Percentiles rank a stretch among this genome's conserved stretches.
Conservation (phyloP, 2,113 vertebrate genomes). For the Scortum barcoo region DNA sequence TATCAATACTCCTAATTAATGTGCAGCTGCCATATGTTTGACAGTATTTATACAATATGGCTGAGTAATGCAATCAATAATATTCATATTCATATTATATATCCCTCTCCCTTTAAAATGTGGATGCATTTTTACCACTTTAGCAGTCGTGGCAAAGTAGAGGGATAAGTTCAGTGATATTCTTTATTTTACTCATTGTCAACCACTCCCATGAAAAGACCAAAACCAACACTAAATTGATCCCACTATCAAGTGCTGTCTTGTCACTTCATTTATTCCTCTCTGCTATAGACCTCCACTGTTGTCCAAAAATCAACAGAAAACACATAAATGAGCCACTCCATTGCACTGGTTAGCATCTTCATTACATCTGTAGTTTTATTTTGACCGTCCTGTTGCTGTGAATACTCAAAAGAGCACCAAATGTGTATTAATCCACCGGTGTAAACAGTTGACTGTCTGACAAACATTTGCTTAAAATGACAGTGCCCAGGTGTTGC, state of each 20-base stretch:
- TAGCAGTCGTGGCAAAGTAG: constrained; percentile 13
- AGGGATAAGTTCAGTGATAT: not conserved
- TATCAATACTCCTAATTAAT: constrained; percentile 83
- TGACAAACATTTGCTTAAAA: not conserved
- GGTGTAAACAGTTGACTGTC: not conserved
- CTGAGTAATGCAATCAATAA: constrained; percentile 75
- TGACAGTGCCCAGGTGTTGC: not conserved
- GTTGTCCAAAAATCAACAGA: not conserved
- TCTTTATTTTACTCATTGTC: not conserved
- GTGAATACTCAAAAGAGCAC: not conserved
- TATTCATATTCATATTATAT: constrained; percentile 58
- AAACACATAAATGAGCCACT: not conserved
- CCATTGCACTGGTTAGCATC: not conserved
- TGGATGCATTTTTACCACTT: constrained; percentile 33
- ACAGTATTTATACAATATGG: constrained; percentile 75
- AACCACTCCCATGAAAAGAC: not conserved
- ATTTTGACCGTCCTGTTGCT: not conserved
- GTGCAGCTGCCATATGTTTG: constrained; percentile 75
- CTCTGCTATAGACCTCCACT: not conserved
- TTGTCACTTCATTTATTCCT: not conserved
- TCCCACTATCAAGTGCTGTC: not conserved
- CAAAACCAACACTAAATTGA: not conserved
- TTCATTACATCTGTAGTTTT: not conserved
- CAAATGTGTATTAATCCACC: not conserved
- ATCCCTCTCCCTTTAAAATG: constrained; percentile 44